Evolutionary conservation across 2,888 invertebrate species (phyloP).

Genomic region (Cerastoderma edule): DNA sequence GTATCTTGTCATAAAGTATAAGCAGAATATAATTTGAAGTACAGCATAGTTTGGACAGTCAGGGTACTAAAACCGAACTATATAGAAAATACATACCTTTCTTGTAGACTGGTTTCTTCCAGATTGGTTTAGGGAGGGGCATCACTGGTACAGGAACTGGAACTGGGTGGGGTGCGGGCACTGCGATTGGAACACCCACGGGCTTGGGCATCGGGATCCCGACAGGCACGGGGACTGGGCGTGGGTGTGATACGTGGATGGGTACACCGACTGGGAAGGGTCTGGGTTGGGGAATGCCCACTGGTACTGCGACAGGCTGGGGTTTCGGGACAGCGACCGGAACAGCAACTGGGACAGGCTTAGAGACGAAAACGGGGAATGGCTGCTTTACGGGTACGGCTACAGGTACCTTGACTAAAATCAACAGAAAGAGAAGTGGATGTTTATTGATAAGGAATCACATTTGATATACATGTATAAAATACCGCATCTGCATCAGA

Average conservation of each 20-base stretch:
- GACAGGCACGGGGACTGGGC: constrained; percentile 1
- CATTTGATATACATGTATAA: background rate
- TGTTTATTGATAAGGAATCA: background rate
- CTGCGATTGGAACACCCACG: constrained; percentile 7
- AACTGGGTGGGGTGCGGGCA: background rate
- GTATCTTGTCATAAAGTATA: too few species aligned
- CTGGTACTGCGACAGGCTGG: constrained; percentile 6
- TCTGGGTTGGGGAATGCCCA: background rate
- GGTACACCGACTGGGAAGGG: constrained; percentile 12
- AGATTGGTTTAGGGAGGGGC: background rate
- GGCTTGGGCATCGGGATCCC: constrained; percentile 6
- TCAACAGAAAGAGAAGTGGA: too few species aligned
- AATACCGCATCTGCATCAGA: background rate
- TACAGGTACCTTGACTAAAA: constrained; percentile 1
- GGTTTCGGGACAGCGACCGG: constrained; percentile 2
- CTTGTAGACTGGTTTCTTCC: background rate
- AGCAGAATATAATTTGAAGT: too few species aligned
- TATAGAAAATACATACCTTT: too few species aligned
- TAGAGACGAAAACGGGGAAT: too few species aligned
- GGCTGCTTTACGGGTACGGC: constrained; percentile 3
- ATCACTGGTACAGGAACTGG: constrained; percentile 4
- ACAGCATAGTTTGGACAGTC: too few species aligned
- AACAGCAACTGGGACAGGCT: too few species aligned
- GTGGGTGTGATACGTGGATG: background rate
- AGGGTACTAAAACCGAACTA: too few species aligned